Conservation (phyloP, 2,888 invertebrate genomes). For the Brassicogethes aeneus region DNA sequence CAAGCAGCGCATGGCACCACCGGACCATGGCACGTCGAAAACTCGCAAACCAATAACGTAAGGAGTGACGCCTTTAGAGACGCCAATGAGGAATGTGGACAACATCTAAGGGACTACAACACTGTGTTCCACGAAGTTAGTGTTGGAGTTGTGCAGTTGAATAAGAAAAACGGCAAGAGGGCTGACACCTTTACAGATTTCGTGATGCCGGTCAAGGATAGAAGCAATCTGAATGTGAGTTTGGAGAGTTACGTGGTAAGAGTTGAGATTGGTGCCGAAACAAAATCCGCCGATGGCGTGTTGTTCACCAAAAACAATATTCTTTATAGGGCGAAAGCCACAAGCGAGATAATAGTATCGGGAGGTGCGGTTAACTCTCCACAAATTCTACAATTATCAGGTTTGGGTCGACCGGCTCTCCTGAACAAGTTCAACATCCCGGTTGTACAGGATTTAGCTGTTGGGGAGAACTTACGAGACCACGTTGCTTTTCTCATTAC, state of each 20-base stretch:
- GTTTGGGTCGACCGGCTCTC: background rate
- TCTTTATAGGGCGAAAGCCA: background rate
- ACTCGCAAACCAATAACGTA: too few species aligned
- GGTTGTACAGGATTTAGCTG: background rate
- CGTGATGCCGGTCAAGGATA: background rate
- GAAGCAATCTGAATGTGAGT: background rate
- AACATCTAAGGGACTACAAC: background rate
- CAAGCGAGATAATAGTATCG: background rate
- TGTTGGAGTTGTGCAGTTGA: background rate
- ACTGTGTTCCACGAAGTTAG: too few species aligned
- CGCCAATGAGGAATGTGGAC: background rate
- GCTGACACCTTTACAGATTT: background rate
- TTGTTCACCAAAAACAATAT: background rate
- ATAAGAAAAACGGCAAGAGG: background rate
- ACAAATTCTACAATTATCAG: background rate
- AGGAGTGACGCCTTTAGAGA: background rate
- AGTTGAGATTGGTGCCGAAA: background rate
- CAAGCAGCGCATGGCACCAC: background rate
- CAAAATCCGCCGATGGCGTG: background rate
- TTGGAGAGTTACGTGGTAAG: background rate
- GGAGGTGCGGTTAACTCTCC: background rate
- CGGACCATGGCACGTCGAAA: background rate
- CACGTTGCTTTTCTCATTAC: background rate
- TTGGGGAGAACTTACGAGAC: background rate
- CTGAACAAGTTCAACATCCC: background rate